These are phyloP conservation scores for Hydropotes inermis DNA, from an alignment of 2,113 vertebrate species.

Conservation along the genomic window DNA sequence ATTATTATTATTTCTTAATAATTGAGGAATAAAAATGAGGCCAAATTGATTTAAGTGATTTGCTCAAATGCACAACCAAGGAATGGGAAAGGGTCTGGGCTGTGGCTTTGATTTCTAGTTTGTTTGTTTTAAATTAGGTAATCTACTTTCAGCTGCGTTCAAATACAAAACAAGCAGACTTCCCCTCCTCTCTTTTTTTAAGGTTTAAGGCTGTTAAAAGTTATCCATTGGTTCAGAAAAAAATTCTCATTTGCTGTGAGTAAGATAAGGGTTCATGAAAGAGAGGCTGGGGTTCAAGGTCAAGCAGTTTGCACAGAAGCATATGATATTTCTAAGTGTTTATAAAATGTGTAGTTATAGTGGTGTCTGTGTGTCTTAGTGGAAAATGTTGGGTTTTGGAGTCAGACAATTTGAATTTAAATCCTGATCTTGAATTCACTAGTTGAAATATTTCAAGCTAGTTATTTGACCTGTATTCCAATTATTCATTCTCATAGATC, in stretches of 20 bases:
- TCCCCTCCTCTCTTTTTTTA: neutral
- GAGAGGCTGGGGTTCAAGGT: neutral
- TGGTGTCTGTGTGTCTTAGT: neutral
- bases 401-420: neutral
- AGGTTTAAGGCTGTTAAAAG: neutral
- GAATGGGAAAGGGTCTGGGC: neutral
- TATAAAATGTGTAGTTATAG: neutral
- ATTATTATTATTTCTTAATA: neutral
- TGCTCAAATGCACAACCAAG: neutral
- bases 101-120: neutral
- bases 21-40: neutral
- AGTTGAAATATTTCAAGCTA: neutral
- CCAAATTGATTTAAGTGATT: neutral
- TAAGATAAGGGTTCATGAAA: neutral
- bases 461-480: neutral
- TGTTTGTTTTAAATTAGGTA: neutral
- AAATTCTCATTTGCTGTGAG: neutral
- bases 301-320: neutral
- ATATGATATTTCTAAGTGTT: neutral
- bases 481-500: neutral
- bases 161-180: neutral
- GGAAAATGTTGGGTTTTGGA: neutral
- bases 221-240: neutral
- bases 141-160: neutral
- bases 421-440: neutral